These are phyloP conservation scores for Amphiduros pacificus DNA, from an alignment of 2,888 invertebrate genomes.

Conservation along the genomic window DNA sequence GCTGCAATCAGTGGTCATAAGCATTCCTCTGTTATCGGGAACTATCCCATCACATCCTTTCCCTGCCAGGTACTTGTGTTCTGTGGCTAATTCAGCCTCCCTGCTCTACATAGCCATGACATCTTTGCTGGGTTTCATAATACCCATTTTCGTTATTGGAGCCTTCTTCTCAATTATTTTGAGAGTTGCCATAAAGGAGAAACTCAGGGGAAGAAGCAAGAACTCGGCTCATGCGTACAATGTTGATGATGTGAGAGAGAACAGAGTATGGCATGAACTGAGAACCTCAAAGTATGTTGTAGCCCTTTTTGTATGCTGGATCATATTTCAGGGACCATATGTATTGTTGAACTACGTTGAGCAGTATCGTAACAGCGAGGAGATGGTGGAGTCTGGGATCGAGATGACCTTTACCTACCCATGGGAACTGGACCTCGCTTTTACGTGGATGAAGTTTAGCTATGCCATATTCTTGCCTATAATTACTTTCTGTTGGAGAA, in stretches of 20 bases:
- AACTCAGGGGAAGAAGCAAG: conserved; percentile 29
- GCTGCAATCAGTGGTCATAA: conserved; percentile 44
- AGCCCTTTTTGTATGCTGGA: conserved; percentile 40
- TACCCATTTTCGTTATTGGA: conserved; percentile 37
- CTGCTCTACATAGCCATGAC: conserved; percentile 36
- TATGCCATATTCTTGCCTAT: conserved; percentile 44
- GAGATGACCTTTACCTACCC: conserved; percentile 33
- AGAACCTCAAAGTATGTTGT: conserved; percentile 37
- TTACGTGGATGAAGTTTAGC: conserved; percentile 49
- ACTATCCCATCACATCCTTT: conserved; percentile 35
- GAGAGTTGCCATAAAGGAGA: conserved; percentile 32
- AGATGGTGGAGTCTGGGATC: conserved; percentile 12
- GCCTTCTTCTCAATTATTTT: conserved; percentile 38
- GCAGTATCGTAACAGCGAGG: conserved; percentile 17
- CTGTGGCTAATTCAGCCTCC: conserved; percentile 36
- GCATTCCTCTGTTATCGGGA: conserved; percentile 40
- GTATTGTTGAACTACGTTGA: conserved; percentile 25
- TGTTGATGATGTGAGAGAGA: conserved; percentile 30
- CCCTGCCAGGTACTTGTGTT: conserved; percentile 40
- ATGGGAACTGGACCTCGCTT: conserved; percentile 42
- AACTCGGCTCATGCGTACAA: conserved; percentile 24
- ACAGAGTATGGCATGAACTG: conserved; percentile 35
- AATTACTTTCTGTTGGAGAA: conserved; percentile 41
- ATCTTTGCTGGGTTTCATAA: conserved; percentile 38
- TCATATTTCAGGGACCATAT: conserved; percentile 44